Conservation (phyloP, 1,140 invertebrate genomes). For the Augochlora pura region DNA sequence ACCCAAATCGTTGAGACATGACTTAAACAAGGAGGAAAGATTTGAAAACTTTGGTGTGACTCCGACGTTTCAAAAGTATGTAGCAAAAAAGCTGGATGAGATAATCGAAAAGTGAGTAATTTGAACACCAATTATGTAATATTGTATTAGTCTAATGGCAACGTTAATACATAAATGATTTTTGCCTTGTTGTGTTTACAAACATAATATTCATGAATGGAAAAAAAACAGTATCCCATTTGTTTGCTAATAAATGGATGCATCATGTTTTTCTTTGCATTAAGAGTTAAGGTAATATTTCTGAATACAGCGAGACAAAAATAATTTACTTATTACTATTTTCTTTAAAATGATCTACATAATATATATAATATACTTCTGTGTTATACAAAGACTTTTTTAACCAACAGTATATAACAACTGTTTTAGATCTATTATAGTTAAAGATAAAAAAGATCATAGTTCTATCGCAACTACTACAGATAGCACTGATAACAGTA, state of each 20-base stretch:
- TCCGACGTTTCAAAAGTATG: slow-evolving; percentile 59
- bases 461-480: slow-evolving; percentile 20
- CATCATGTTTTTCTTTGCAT: no score
- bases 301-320: no score
- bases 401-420: slow-evolving; percentile 3
- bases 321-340: no score
- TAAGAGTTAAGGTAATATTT: no score
- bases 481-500: slow-evolving; percentile 11
- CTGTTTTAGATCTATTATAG: slow-evolving; percentile 52
- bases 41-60: slow-evolving; percentile 64
- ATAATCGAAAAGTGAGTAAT: slow-evolving; percentile 63
- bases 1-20: slow-evolving; percentile 14
- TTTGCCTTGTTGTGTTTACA: no score
- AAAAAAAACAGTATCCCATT: no score
- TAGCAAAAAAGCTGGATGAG: slow-evolving; percentile 66
- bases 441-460: slow-evolving; percentile 13
- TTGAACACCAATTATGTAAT: neutral
- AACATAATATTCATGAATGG: no score
- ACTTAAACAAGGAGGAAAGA: slow-evolving; percentile 25
- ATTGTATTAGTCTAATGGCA: no score
- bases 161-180: no score
- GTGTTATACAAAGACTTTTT: neutral
- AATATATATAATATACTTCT: no score
- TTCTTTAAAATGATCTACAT: no score
- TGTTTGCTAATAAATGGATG: no score